phyloP scores from a whole-genome alignment of 2,113 vertebrate species.

The Laticauda colubrina region DNA sequence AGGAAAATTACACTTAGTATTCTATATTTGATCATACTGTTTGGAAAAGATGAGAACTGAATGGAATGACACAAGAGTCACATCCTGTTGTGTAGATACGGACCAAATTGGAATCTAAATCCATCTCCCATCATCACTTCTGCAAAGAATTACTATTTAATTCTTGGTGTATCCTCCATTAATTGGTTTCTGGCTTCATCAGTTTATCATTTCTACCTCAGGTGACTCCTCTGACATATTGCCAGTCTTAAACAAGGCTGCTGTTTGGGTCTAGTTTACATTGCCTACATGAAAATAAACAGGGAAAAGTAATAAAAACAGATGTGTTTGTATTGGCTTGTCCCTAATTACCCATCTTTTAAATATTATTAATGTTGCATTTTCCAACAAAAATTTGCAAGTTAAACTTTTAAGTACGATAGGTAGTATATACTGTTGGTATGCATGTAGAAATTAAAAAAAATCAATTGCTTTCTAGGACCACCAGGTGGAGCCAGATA shows the following conservation, averaged over 20 bases:
- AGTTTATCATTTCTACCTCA: neutral
- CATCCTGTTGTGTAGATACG: neutral
- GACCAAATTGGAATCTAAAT: neutral
- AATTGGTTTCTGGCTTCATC: neutral
- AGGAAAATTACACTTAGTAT: neutral
- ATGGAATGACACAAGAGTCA: neutral
- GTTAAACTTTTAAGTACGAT: neutral
- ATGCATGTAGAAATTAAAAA: neutral
- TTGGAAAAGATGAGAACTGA: neutral
- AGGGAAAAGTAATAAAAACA: neutral
- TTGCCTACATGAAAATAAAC: neutral
- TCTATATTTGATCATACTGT: neutral
- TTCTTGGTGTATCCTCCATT: neutral
- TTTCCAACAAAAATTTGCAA: neutral
- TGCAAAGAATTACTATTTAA: too few relatives aligned
- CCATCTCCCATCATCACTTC: neutral
- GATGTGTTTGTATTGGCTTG: neutral
- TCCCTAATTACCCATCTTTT: neutral
- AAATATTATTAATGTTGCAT: neutral
- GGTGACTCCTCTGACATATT: neutral
- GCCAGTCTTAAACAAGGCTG: neutral
- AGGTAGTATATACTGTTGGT: neutral
- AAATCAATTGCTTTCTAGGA: neutral
- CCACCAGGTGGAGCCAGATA: slow-evolving; percentile 14
- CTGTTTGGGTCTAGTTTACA: neutral